Conservation (phyloP, 1,140 invertebrate genomes). For the Lucilia cuprina region DNA sequence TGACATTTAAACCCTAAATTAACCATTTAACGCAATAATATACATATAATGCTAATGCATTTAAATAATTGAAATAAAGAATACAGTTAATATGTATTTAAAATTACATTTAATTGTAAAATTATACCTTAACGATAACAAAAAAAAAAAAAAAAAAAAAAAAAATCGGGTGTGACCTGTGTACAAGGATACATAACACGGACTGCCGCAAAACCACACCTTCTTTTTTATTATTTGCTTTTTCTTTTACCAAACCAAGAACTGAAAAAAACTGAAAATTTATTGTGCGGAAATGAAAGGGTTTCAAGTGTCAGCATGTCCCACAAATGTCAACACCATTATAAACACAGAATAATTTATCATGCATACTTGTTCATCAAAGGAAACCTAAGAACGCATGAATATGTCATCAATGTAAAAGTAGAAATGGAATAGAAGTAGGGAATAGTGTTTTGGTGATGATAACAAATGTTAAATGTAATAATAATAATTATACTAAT, state of each 20-base stretch:
- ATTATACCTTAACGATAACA: background rate
- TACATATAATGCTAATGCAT: background rate
- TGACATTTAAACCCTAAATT: background rate
- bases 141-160: too few species aligned
- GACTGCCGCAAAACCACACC: background rate
- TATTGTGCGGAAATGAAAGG: conserved; percentile 7
- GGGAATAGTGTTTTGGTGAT: background rate
- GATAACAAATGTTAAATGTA: background rate
- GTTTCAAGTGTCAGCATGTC: conserved; percentile 15
- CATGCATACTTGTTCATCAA: background rate
- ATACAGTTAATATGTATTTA: background rate
- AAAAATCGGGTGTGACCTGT: background rate
- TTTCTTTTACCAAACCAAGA: too few species aligned
- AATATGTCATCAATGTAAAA: background rate
- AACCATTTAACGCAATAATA: background rate
- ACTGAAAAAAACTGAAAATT: background rate
- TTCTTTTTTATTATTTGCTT: background rate
- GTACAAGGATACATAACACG: background rate
- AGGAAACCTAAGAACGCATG: background rate
- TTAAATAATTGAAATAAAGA: background rate
- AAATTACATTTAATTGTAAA: conserved; percentile 31
- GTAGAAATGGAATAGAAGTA: background rate
- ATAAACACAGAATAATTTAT: background rate
- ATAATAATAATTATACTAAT: background rate
- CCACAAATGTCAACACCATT: conserved; percentile 13